Percentiles rank a stretch among this genome's conserved stretches.
phyloP scores from a whole-genome alignment of 2,888 invertebrate genomes.

The Bembecia ichneumoniformis region DNA sequence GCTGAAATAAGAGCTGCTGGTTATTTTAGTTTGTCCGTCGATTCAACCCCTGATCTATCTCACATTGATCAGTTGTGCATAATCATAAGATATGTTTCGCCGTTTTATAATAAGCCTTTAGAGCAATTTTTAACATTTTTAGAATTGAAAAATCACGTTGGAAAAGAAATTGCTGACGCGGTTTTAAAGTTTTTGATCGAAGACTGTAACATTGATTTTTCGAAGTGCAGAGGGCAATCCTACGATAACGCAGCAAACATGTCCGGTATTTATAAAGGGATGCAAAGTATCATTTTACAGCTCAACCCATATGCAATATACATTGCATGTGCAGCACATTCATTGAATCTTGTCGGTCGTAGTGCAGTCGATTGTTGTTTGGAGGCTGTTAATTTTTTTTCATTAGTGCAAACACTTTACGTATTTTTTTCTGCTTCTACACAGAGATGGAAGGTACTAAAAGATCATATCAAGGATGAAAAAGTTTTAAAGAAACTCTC shows the following conservation, averaged over 20 bases:
- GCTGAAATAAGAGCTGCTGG: too few relatives aligned
- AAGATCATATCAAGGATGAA: too few relatives aligned
- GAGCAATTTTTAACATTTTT: background rate
- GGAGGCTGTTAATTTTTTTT: slow-evolving; percentile 15
- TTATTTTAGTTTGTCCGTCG: too few relatives aligned
- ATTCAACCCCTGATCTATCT: slow-evolving; percentile 12
- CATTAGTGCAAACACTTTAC: slow-evolving; percentile 17
- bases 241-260: background rate
- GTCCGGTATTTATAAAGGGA: background rate
- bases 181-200: background rate
- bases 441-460: slow-evolving; percentile 11
- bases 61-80: slow-evolving; percentile 18
- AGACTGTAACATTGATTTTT: background rate
- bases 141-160: background rate
- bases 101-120: background rate
- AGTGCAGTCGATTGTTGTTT: slow-evolving; percentile 16
- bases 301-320: slow-evolving; percentile 17
- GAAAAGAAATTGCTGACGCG: background rate
- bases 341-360: slow-evolving; percentile 23
- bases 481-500: background rate
- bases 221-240: background rate
- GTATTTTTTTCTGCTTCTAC: slow-evolving; percentile 18
- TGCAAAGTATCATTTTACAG: background rate
- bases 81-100: slow-evolving; percentile 15
- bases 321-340: slow-evolving; percentile 18